phyloP scores from a whole-genome alignment of 2,888 invertebrate species.

The Amphipoea oculea region DNA sequence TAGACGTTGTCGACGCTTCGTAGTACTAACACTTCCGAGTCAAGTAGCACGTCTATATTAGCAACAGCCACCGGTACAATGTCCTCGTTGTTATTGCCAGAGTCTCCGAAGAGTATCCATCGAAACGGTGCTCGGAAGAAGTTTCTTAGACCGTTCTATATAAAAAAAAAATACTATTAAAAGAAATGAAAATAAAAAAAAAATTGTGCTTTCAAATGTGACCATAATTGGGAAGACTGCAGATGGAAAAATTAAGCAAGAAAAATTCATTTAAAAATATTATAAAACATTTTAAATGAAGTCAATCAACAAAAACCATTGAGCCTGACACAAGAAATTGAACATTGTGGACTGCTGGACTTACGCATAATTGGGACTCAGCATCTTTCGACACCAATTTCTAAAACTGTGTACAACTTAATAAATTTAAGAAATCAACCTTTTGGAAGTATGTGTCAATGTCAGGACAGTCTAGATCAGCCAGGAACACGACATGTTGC shows the following conservation, averaged over 20 bases:
- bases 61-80: constrained; percentile 69
- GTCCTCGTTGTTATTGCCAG: constrained; percentile 46
- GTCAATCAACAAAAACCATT: neutral
- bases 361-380: neutral
- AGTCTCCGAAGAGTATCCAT: constrained; percentile 79
- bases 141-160: constrained; percentile 72
- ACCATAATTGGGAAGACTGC: neutral
- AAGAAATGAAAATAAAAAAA: neutral
- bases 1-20: constrained; percentile 63
- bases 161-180: neutral
- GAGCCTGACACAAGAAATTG: neutral
- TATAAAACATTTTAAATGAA: neutral
- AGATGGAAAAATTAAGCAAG: neutral
- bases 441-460: constrained; percentile 70
- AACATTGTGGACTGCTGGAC: neutral
- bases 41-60: constrained; percentile 75
- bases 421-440: constrained; percentile 62
- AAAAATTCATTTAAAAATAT: neutral
- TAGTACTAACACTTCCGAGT: constrained; percentile 78
- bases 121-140: constrained; percentile 81
- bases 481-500: constrained; percentile 78
- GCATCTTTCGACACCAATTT: no score
- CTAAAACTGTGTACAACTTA: no score
- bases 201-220: neutral
- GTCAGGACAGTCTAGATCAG: constrained; percentile 79